Conservation (phyloP, 2,888 invertebrate genomes). For the Eremobia ochroleuca region DNA sequence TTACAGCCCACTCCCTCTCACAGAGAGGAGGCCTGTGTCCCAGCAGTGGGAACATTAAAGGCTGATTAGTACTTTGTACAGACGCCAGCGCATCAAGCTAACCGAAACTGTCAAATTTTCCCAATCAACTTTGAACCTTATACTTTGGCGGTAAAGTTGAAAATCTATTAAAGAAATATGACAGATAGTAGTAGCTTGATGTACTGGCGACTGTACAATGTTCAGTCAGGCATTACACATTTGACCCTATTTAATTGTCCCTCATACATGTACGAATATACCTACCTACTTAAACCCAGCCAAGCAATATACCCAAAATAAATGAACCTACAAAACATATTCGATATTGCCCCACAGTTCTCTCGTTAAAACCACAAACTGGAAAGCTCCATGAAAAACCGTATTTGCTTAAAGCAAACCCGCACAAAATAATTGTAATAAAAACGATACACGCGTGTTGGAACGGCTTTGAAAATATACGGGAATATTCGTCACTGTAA, state of each 20-base stretch:
- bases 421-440: slow-evolving; percentile 47
- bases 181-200: too few species aligned
- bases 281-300: background rate
- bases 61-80: background rate
- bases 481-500: slow-evolving; percentile 9
- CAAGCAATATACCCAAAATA: background rate
- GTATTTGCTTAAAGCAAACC: slow-evolving; percentile 42
- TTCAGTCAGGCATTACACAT: background rate
- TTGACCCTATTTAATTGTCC: background rate
- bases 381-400: slow-evolving; percentile 26
- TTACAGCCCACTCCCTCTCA: background rate
- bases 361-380: slow-evolving; percentile 46
- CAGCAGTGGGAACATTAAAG: background rate
- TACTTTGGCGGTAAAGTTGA: too few species aligned
- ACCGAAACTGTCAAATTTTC: too few species aligned
- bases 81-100: too few species aligned
- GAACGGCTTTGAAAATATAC: slow-evolving; percentile 31
- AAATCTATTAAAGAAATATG: too few species aligned
- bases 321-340: background rate
- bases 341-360: slow-evolving; percentile 18
- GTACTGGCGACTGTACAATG: too few species aligned
- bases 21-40: too few species aligned
- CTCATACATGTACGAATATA: background rate
- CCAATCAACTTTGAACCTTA: too few species aligned
- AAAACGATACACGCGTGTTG: slow-evolving; percentile 31